Evolutionary conservation across 92 coral and sea anemone genomes (phyloP).

Genomic region (Parazoanthus darwini): DNA sequence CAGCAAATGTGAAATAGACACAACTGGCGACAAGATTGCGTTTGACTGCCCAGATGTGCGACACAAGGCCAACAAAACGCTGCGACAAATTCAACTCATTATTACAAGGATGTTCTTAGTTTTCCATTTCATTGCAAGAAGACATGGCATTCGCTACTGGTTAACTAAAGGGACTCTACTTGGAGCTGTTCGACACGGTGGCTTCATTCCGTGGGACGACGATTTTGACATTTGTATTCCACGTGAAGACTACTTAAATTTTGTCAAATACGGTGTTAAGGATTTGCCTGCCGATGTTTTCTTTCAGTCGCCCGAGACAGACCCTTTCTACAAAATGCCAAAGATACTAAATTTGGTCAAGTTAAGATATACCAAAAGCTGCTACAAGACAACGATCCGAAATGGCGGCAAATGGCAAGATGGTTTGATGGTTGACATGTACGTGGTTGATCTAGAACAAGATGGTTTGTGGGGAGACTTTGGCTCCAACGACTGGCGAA

Average conservation of each 20-base stretch:
- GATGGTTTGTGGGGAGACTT: conserved; percentile 1
- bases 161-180: not conserved
- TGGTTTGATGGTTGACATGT: conserved; percentile 21
- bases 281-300: conserved; percentile 7
- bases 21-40: not conserved
- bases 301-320: conserved; percentile 16
- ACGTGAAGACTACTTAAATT: not conserved
- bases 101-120: conserved; percentile 5
- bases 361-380: not conserved
- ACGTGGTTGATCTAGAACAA: not conserved
- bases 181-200: conserved; percentile 10
- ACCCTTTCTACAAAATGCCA: conserved; percentile 13
- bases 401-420: conserved; percentile 21
- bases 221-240: conserved; percentile 18
- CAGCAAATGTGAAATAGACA: not conserved
- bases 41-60: conserved; percentile 3
- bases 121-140: conserved; percentile 5
- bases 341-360: conserved; percentile 9
- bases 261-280: not conserved
- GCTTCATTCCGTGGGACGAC: conserved; percentile 16
- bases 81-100: conserved; percentile 8
- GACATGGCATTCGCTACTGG: not conserved
- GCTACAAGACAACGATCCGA: not conserved
- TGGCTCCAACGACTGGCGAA: not conserved
- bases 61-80: not conserved